A percentile compares a stretch with the other conserved stretches of the same genome.
These are phyloP conservation scores for Platyscapa corneri DNA, from an alignment of 1,140 invertebrate genomes.

Conservation along the genomic window DNA sequence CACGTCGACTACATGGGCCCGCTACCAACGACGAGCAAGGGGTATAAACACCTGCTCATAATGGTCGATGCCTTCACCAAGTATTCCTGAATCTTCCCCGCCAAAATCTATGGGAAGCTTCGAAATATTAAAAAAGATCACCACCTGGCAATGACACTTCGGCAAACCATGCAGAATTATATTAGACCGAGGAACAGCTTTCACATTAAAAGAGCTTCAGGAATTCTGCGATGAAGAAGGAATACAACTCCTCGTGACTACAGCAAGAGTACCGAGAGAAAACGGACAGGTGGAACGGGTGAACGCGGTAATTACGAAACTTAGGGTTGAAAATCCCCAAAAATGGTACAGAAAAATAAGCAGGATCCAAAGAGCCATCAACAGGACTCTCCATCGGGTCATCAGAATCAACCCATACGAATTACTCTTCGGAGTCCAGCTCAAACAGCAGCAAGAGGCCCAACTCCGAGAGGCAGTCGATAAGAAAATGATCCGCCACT, in stretches of 20 bases:
- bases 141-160: background rate
- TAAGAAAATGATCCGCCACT: too few species aligned
- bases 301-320: background rate
- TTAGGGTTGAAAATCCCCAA: background rate
- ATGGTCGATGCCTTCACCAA: background rate
- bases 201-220: background rate
- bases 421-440: background rate
- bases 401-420: background rate
- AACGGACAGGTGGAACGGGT: background rate
- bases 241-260: background rate
- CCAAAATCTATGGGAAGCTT: background rate
- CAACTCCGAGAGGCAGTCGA: too few species aligned
- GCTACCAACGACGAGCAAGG: background rate
- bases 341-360: background rate
- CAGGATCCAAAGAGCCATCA: background rate
- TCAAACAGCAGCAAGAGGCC: too few species aligned
- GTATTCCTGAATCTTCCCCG: background rate
- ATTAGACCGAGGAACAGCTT: background rate
- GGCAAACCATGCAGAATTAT: background rate
- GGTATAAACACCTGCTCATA: background rate
- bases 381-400: conserved; percentile 43
- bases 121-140: background rate
- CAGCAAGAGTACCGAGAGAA: background rate
- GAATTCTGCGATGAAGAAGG: background rate
- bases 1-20: conserved; percentile 57